Evolutionary conservation across 2,113 vertebrate species (phyloP), one percentile per base, ranked within the genome.

Genomic region (Lamprologus tigripictilis): DNA sequence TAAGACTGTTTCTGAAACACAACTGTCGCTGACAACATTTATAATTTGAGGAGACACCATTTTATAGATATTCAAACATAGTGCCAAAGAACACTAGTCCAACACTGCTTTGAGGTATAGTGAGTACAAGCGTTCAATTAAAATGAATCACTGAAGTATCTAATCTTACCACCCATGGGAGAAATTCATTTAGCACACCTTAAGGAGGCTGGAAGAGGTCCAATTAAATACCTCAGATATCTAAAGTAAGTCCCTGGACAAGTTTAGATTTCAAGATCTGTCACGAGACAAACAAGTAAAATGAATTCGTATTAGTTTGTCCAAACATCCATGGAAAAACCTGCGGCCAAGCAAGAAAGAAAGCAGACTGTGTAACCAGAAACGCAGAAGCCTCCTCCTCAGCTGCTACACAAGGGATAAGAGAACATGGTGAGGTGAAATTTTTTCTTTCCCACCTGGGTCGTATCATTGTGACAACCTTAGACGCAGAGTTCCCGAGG

Each of bases 361-460:
- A 94, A 94, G 91, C 86, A 88, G 10, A 19, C 31, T 23, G 87
- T 89, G 89, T 81, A 91, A 92, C 85, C 80, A 68, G 82, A 93
- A 82, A 21, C 83, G 5, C 78, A 73, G 42, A 83, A 80, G 83
- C 87, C 88, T 87, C 79, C 33, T 61, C 54, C 81, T 86, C 86
- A 86, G 21, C 49, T 57, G 68, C 26, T 42, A 55, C 91, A 80
- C 76, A 3, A 31, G 83, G 90, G 94, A 85, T 45, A 28, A 57
- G 68, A 91, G 82, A 90, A 90, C 83, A 89, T 80, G 51, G 76
- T 88, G 83, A 86, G 84, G 82, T 90, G 82, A 89, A 35, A 37
- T 85, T 91, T 91, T 68, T 92, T 86, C 88, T 82, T 81, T 84
- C 82, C 87, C 93, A 91, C 92, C 89, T 93, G 93, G 91, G 83